Base-by-base conservation (phyloP, 2,113 vertebrate genomes). In the Plecotus auritus region DNA sequence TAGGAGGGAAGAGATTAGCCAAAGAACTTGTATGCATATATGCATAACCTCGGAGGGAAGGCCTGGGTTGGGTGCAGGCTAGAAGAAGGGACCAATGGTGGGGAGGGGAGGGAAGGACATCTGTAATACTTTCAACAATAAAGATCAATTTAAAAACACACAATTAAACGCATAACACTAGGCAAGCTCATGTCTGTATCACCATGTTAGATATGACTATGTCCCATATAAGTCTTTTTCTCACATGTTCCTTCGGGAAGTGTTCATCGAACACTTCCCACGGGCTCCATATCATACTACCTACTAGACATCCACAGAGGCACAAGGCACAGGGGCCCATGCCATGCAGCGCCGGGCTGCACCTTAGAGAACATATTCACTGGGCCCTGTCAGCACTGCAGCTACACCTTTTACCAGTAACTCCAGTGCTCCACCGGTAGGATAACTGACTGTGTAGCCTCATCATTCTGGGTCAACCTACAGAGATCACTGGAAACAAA, bases 401-500 rank as follows among this genome's bases (percentile, higher is more conserved):
- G 64, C 10, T 0, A 72, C 45, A 56, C 23, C 17, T 86, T 77
- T 69, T 20, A 51, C 51, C 37, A 13, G 49, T 49, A 37, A 59
- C 42, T 47, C 40, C 54, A 47, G 35, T 40, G n/a, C 26, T 6
- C 82, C 61, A 17, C 81, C 10, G 49, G n/a, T 32, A 4, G 30
- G 85, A 74, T 32, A 86, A 91, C 83, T n/a, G 37, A 45, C 37
- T 49, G 30, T 45, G 18, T 28, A 54, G 5, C 80, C 73, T 87
- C 23, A 32, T 90, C 70, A 23, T 86, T 85, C 70, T 67, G 22
- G 87, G 40, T 76, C 61, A 78, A 83, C 74, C 82, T 81, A 59
- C 87, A 74, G 83, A 92, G 45, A 93, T 78, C 90, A 72, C 47
- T 47, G 13, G 37, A 94, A 88, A 87, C 73, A 64, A 20, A 28